A percentile compares a stretch with the other conserved stretches of the same genome.
Conservation (phyloP, 2,888 invertebrate genomes). For the Drosophila sordidapex region DNA sequence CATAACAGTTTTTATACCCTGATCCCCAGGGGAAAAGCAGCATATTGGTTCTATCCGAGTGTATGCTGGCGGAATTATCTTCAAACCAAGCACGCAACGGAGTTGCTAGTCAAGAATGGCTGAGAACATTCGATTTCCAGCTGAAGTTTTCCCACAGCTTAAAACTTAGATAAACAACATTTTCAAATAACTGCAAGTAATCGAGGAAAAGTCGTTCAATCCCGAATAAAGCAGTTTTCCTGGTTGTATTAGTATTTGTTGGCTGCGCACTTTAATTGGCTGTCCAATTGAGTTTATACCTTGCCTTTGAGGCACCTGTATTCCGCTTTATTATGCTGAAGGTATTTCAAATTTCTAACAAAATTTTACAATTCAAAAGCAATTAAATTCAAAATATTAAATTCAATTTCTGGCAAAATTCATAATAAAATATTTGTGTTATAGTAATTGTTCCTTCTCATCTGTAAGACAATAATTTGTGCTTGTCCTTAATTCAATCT, state of each 20-base stretch:
- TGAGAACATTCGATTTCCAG: not conserved
- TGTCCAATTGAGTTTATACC: constrained; percentile 48
- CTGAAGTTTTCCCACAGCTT: not conserved
- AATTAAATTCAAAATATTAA: not conserved
- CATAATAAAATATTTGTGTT: not conserved
- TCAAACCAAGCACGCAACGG: rapidly evolving
- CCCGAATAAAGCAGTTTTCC: not conserved
- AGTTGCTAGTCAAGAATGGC: too few species aligned
- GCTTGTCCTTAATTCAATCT: not conserved
- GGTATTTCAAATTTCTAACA: not conserved
- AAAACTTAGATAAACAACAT: not conserved
- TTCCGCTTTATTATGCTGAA: not conserved
- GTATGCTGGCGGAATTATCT: not conserved
- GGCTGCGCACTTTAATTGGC: constrained; percentile 44
- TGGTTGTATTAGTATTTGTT: constrained; percentile 27
- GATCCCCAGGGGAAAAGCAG: not conserved
- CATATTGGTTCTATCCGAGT: not conserved
- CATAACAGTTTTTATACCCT: constrained; percentile 11
- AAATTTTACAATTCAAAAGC: not conserved
- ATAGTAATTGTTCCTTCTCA: not conserved
- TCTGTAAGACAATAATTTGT: not conserved
- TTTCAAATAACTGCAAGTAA: not conserved
- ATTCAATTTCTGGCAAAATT: not conserved
- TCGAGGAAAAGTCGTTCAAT: not conserved
- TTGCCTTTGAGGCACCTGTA: constrained; percentile 1